These are phyloP conservation scores for Heliconius ethilla DNA, from an alignment of 2,888 invertebrate genomes.

Conservation along the genomic window DNA sequence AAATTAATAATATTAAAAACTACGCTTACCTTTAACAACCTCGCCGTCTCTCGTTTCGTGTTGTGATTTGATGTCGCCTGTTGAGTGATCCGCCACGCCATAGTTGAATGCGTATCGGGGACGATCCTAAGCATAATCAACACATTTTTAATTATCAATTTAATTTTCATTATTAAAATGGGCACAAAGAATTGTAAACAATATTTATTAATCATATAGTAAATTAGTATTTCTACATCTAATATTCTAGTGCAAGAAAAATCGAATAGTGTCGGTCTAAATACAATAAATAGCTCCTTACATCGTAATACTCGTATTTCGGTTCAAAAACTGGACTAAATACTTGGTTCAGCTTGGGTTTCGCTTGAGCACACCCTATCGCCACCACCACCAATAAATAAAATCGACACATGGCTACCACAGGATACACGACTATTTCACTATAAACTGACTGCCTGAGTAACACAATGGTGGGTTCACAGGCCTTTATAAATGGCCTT, in stretches of 20 bases:
- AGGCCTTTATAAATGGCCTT: conserved; percentile 79
- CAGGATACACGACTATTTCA: conserved; percentile 56
- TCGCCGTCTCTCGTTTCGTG: conserved; percentile 85
- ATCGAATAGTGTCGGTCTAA: not conserved
- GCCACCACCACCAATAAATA: conserved; percentile 58
- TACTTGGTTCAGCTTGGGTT: conserved; percentile 56
- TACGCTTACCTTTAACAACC: conserved; percentile 81
- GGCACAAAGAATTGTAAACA: not conserved
- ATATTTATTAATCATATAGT: not conserved
- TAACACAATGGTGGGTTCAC: conserved; percentile 69
- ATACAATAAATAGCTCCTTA: conserved; percentile 61
- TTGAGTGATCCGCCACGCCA: conserved; percentile 83
- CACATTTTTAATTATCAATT: conserved; percentile 1
- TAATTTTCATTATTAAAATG: not conserved
- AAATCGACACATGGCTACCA: conserved; percentile 58
- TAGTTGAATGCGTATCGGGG: conserved; percentile 85
- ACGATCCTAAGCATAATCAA: conserved; percentile 65
- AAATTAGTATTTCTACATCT: not conserved
- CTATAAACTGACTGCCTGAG: conserved; percentile 63
- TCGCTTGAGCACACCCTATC: conserved; percentile 57
- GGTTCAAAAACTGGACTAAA: conserved; percentile 71
- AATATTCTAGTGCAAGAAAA: not conserved
- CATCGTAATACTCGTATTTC: conserved; percentile 82
- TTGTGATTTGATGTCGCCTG: conserved; percentile 84
- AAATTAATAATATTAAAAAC: not conserved